phyloP scores from a whole-genome alignment of 1,140 invertebrate genomes.

The Euglossa dilemma region DNA sequence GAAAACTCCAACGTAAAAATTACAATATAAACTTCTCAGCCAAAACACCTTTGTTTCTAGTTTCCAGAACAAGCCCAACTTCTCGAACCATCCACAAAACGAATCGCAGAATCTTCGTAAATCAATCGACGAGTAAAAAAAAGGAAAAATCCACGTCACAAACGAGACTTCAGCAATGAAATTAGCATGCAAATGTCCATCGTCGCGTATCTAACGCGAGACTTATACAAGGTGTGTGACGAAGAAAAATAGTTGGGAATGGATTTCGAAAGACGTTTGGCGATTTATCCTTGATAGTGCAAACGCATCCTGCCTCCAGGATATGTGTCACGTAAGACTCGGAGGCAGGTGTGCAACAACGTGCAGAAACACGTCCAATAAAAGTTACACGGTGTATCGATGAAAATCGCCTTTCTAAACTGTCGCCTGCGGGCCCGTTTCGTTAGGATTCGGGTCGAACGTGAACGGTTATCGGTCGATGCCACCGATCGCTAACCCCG shows the following conservation, averaged over 20 bases:
- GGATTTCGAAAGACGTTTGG: constrained; percentile 40
- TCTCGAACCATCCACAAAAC: too few relatives aligned
- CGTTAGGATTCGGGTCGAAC: constrained; percentile 6
- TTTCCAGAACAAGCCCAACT: too few relatives aligned
- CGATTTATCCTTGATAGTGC: constrained; percentile 41
- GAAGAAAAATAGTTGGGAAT: constrained; percentile 14
- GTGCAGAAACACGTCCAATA: neutral
- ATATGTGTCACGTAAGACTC: constrained; percentile 36
- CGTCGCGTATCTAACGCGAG: neutral
- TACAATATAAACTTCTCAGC: too few relatives aligned
- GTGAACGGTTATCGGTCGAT: constrained; percentile 33
- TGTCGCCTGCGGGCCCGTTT: constrained; percentile 23
- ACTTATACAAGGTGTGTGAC: neutral
- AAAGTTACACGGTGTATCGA: constrained; percentile 27
- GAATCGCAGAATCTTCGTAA: neutral
- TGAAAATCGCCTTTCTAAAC: constrained; percentile 54
- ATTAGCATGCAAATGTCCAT: neutral
- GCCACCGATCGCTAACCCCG: constrained; percentile 6
- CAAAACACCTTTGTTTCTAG: too few relatives aligned
- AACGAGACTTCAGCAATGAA: neutral
- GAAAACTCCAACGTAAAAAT: too few relatives aligned
- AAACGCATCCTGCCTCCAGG: constrained; percentile 52
- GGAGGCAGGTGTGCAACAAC: constrained; percentile 43
- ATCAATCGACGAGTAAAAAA: neutral
- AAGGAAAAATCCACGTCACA: neutral